Percentiles rank a stretch among this genome's conserved stretches.
Conservation (phyloP, 1,140 invertebrate genomes). For the Drosophila elegans region DNA sequence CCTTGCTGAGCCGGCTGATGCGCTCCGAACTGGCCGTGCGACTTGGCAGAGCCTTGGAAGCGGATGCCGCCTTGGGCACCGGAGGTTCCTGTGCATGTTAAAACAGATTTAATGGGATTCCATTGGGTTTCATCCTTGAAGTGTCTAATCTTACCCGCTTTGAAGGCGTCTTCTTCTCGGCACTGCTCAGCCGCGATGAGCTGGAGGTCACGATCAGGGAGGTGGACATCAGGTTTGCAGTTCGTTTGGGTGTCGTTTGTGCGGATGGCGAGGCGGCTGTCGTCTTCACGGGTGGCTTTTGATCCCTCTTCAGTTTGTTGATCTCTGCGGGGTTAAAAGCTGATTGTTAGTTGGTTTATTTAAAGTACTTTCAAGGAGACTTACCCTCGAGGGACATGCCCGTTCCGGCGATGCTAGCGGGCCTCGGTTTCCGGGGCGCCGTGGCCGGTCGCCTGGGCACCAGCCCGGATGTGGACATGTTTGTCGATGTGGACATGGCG, state of each 20-base stretch:
- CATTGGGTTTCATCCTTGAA: background rate
- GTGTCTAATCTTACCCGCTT: constrained; percentile 84
- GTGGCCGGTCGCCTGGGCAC: constrained; percentile 70
- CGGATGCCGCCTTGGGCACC: constrained; percentile 71
- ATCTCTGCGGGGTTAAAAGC: constrained; percentile 52
- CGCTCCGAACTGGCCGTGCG: constrained; percentile 79
- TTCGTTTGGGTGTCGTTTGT: constrained; percentile 84
- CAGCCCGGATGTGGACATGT: constrained; percentile 74
- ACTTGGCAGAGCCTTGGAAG: constrained; percentile 74
- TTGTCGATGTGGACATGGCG: constrained; percentile 88
- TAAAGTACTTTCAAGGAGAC: background rate
- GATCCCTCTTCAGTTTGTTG: constrained; percentile 80
- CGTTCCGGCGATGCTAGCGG: constrained; percentile 94
- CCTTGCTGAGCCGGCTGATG: constrained; percentile 68
- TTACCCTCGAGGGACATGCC: constrained; percentile 88
- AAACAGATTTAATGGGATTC: constrained; percentile 3
- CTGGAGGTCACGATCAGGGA: constrained; percentile 81
- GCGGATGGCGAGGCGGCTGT: constrained; percentile 72
- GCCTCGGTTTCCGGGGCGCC: constrained; percentile 86
- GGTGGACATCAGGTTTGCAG: constrained; percentile 82
- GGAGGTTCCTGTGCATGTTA: constrained; percentile 53
- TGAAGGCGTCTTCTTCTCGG: constrained; percentile 85
- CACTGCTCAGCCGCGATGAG: constrained; percentile 82
- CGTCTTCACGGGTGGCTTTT: constrained; percentile 77
- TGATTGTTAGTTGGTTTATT: background rate